These are phyloP conservation scores for Apamea monoglypha DNA, from an alignment of 2,888 invertebrate genomes.

Conservation along the genomic window DNA sequence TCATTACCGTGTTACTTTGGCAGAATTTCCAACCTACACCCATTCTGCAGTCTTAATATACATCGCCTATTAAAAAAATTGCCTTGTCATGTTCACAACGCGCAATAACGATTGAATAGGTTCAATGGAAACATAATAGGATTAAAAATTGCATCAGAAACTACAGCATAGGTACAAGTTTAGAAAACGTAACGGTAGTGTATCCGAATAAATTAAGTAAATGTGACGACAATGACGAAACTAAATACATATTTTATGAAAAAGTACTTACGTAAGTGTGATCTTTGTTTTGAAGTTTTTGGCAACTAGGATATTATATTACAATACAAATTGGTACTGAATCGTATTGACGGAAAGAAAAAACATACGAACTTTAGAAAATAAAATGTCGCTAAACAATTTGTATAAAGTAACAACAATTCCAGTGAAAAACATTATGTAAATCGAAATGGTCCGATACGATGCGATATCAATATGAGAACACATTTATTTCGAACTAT, in stretches of 20 bases:
- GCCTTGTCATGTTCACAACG: constrained; percentile 4
- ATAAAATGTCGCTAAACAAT: background rate
- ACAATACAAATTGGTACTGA: background rate
- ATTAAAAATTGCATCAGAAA: constrained; percentile 51
- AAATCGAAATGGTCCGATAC: constrained; percentile 47
- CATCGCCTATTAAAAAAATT: background rate
- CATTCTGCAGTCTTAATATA: constrained; percentile 6
- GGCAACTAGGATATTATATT: background rate
- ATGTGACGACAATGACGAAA: constrained; percentile 23
- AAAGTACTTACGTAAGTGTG: constrained; percentile 14
- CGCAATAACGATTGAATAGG: background rate
- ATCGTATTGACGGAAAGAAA: background rate
- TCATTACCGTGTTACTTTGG: constrained; percentile 25
- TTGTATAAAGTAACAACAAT: constrained; percentile 24
- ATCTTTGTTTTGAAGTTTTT: constrained; percentile 28
- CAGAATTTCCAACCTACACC: background rate
- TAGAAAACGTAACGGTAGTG: constrained; percentile 57
- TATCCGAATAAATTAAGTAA: constrained; percentile 43
- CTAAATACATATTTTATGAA: constrained; percentile 22
- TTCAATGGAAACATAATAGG: constrained; percentile 22
- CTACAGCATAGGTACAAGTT: constrained; percentile 1
- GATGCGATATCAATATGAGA: constrained; percentile 51
- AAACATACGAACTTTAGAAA: constrained; percentile 9
- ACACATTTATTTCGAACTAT: constrained; percentile 65
- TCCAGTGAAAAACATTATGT: constrained; percentile 40